These are phyloP conservation scores for Acridotheres tristis DNA, from an alignment of 2,797 vertebrate genomes.

Conservation along the genomic window DNA sequence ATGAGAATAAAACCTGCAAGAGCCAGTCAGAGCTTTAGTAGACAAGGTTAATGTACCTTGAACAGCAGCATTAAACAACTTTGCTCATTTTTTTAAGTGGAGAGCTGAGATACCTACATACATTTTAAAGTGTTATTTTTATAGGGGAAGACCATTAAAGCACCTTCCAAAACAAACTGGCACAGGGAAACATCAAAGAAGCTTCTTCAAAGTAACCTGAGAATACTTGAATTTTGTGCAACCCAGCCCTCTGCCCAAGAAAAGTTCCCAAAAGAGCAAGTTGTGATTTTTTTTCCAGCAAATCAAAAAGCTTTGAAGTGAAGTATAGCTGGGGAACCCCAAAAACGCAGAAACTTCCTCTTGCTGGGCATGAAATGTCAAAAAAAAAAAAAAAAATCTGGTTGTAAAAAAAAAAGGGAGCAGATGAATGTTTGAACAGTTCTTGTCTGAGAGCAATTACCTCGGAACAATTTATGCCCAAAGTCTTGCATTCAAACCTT, in stretches of 20 bases:
- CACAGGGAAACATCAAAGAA: constrained; percentile 42
- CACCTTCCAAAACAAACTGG: constrained; percentile 56
- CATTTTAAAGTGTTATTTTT: constrained; percentile 37
- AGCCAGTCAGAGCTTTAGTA: constrained; percentile 51
- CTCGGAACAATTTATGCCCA: neutral
- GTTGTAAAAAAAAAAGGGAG: neutral
- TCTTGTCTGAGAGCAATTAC: neutral
- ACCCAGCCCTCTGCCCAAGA: neutral
- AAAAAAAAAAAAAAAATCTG: neutral
- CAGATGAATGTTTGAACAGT: neutral
- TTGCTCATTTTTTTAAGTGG: constrained; percentile 47
- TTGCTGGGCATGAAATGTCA: neutral
- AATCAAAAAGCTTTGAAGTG: constrained; percentile 42
- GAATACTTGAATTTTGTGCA: neutral
- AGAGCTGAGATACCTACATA: constrained; percentile 19
- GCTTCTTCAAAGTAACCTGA: constrained; percentile 45
- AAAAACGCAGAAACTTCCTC: neutral
- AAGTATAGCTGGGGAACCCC: neutral
- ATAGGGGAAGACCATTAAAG: constrained; percentile 35
- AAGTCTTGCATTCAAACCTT: neutral
- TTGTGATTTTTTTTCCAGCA: neutral
- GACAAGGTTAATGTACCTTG: constrained; percentile 71
- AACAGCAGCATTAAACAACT: constrained; percentile 64
- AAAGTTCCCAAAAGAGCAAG: constrained; percentile 32
- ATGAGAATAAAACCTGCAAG: constrained; percentile 56